These are phyloP conservation scores for Typhlichthys eigenmanni DNA, from an alignment of 2,797 vertebrate species.

Conservation along the genomic window DNA sequence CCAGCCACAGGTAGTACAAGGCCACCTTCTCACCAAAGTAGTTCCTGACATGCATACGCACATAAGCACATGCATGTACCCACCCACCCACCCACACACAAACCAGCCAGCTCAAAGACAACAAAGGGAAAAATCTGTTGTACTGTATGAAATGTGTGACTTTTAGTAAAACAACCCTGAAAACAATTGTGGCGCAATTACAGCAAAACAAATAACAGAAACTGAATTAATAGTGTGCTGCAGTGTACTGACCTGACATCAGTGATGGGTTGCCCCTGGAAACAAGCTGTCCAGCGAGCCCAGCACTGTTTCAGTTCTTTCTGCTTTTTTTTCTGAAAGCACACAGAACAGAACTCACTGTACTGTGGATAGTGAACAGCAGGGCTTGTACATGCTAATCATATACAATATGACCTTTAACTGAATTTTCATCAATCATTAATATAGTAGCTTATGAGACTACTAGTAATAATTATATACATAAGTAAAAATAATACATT, in stretches of 20 bases:
- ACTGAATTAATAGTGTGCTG: slow-evolving; percentile 52
- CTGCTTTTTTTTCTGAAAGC: slow-evolving; percentile 74
- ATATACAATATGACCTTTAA: too few relatives aligned
- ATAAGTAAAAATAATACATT: too few relatives aligned
- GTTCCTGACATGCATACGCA: slow-evolving; percentile 66
- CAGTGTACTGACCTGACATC: slow-evolving; percentile 83
- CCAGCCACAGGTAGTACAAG: slow-evolving; percentile 92
- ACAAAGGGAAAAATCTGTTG: too few relatives aligned
- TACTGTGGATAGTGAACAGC: slow-evolving; percentile 22
- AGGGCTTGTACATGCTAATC: too few relatives aligned
- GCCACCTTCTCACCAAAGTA: slow-evolving; percentile 97
- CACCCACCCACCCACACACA: neutral
- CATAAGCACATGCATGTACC: neutral
- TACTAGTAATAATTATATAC: too few relatives aligned
- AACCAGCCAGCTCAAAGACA: neutral
- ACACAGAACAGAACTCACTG: slow-evolving; percentile 23
- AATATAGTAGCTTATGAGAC: too few relatives aligned
- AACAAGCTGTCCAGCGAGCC: slow-evolving; percentile 84
- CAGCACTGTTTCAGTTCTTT: slow-evolving; percentile 77
- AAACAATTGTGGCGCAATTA: slow-evolving; percentile 40
- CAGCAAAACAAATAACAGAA: slow-evolving; percentile 35
- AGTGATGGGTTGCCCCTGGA: slow-evolving; percentile 79
- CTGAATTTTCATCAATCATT: too few relatives aligned
- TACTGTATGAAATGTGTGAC: too few relatives aligned
- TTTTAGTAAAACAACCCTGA: slow-evolving; percentile 9